Conservation (phyloP, 2,797 vertebrate genomes). For the Acrocephalus scirpaceus region DNA sequence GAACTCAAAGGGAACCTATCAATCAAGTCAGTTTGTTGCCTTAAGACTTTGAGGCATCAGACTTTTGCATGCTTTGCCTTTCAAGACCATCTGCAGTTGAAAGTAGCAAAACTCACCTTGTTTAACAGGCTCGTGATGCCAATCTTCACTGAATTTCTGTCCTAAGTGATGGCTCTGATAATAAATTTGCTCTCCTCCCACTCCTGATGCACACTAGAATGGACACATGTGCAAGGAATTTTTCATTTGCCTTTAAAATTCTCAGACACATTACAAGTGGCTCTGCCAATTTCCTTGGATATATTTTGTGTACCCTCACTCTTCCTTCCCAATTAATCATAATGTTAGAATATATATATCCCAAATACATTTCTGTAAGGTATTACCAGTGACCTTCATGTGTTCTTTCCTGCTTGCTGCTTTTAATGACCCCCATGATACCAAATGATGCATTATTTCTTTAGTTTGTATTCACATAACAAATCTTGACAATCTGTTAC, state of each 20-base stretch:
- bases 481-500: neutral
- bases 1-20: neutral
- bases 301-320: neutral
- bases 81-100: neutral
- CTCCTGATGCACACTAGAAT: constrained; percentile 76
- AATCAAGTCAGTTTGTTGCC: neutral
- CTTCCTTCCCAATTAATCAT: constrained; percentile 6
- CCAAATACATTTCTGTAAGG: constrained; percentile 4
- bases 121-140: constrained; percentile 80
- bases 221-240: constrained; percentile 38
- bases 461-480: neutral
- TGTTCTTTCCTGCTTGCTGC: neutral
- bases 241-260: constrained; percentile 42
- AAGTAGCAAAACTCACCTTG: constrained; percentile 81
- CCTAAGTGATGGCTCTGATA: constrained; percentile 90
- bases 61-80: neutral
- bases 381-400: neutral
- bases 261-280: neutral
- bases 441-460: neutral
- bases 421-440: neutral
- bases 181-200: constrained; percentile 89
- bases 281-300: neutral
- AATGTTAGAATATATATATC: neutral
- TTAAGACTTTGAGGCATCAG: neutral
- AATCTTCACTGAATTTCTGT: constrained; percentile 83